phyloP scores from a whole-genome alignment of 2,888 invertebrate species.

The Drosophila recens region DNA sequence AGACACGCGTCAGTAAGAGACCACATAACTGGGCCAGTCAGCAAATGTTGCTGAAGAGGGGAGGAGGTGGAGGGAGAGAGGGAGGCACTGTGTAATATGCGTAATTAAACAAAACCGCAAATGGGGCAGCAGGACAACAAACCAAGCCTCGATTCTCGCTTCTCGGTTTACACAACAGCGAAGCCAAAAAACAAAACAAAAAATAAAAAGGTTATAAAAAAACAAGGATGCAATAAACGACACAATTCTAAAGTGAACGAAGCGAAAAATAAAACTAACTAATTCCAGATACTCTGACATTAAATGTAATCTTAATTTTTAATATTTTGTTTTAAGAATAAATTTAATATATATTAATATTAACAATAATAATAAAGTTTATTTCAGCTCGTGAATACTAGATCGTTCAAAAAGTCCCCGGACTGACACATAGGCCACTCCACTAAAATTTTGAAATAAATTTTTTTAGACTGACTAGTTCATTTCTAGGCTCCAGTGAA shows the following conservation, averaged over 20 bases:
- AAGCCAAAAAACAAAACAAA: slow-evolving; percentile 13
- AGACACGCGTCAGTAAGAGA: slow-evolving; percentile 63
- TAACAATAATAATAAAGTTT: too few species aligned
- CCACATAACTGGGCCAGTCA: slow-evolving; percentile 53
- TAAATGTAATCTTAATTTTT: too few species aligned
- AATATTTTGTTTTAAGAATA: not conserved
- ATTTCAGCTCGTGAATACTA: too few species aligned
- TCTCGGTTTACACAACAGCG: slow-evolving; percentile 20
- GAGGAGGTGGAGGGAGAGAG: not conserved
- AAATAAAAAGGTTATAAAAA: slow-evolving; percentile 13
- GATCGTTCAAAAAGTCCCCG: too few species aligned
- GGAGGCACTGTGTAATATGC: slow-evolving; percentile 67
- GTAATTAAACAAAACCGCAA: slow-evolving; percentile 81
- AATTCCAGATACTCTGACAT: not conserved
- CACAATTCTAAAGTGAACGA: slow-evolving; percentile 24
- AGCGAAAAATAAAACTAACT: not conserved
- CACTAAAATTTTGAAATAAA: too few species aligned
- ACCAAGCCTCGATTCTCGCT: slow-evolving; percentile 25
- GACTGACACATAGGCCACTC: too few species aligned
- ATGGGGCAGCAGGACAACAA: slow-evolving; percentile 60
- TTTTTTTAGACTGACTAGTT: too few species aligned
- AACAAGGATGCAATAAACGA: slow-evolving; percentile 51
- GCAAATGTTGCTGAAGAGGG: not conserved
- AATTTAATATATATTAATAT: too few species aligned
- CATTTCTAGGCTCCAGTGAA: too few species aligned